Evolutionary conservation across 2,888 invertebrate species (phyloP).

Genomic region (Euzetes globulus): DNA sequence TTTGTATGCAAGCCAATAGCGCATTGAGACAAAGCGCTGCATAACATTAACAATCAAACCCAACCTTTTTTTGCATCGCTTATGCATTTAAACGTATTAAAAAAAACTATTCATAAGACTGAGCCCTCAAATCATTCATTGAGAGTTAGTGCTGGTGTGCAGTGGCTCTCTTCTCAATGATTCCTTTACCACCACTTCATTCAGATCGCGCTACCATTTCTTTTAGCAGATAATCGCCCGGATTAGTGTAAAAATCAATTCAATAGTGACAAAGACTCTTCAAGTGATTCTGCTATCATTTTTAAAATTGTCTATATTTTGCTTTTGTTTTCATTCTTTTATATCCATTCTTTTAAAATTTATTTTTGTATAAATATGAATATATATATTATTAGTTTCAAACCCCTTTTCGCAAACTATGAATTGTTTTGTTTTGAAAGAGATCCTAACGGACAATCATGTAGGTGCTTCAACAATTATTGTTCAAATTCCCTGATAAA

Average conservation of each 20-base stretch:
- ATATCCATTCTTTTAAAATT: too few relatives aligned
- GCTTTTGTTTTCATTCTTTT: too few relatives aligned
- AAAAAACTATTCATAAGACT: neutral
- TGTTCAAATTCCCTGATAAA: too few relatives aligned
- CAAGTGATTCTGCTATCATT: neutral
- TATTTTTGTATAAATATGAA: too few relatives aligned
- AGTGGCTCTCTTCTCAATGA: neutral
- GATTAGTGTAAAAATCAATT: neutral
- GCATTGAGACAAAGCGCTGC: slow-evolving; percentile 15
- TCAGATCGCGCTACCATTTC: slow-evolving; percentile 34
- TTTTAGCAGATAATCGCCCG: neutral
- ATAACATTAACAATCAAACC: neutral
- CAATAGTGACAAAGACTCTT: neutral
- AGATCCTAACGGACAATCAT: too few relatives aligned
- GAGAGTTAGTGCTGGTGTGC: slow-evolving; percentile 29
- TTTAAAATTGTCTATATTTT: neutral
- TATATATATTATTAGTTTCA: too few relatives aligned
- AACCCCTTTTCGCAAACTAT: too few relatives aligned
- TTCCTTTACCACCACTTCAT: neutral
- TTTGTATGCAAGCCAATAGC: slow-evolving; percentile 29
- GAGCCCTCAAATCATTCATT: too few relatives aligned
- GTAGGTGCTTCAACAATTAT: too few relatives aligned
- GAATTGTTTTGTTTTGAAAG: too few relatives aligned
- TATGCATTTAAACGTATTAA: neutral
- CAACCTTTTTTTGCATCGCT: slow-evolving; percentile 15